Evolutionary conservation across 2,888 invertebrate species (phyloP), one percentile per base, ranked within the genome.

Genomic region (Lycocerus yunnanus): DNA sequence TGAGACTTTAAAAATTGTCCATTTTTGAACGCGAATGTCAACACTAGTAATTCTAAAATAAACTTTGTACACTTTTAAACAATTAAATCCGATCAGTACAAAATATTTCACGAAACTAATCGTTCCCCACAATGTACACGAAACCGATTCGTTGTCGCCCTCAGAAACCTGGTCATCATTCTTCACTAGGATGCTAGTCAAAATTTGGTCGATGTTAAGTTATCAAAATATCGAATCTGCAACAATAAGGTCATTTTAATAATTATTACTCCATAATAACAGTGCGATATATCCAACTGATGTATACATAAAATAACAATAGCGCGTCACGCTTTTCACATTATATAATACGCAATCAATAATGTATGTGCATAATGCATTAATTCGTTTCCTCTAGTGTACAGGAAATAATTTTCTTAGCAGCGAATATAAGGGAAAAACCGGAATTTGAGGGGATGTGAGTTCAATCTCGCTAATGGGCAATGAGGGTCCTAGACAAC

Each of bases 391-490:
- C 84, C 85, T 82, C 83, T 73, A 75, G 82, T 82, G 83, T 81
- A 82, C 84, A 84, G 86, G 85, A 86, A 86, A 85, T 85, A 85
- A 85, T 85, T 86, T 86, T 85, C 85, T 86, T 86, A 82, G 80
- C 75, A 75, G 78, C 79, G 78, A 77, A 76, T 15, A 63, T 76
- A 75, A 77, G 88, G 88, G 88, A 88, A 86, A 86, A 88, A 87
- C 88, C 86, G 88, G 88, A 88, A 88, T 88, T 86, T 88, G 88
- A 20, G 88, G 88, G 88, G 86, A 86, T 85, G 85, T 84, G 86
- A 87, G 88, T 88, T 89, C 89, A 89, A 89, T 89, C 88, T 89
- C 89, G 89, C 89, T 89, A 89, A 86, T 87, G 87, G 86, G 85
- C 85, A 85, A 86, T 84, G 85, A 86, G 85, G 84, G 83, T 84